These are phyloP conservation scores for Saxicola maurus DNA, from an alignment of 2,797 vertebrate genomes.

Conservation along the genomic window DNA sequence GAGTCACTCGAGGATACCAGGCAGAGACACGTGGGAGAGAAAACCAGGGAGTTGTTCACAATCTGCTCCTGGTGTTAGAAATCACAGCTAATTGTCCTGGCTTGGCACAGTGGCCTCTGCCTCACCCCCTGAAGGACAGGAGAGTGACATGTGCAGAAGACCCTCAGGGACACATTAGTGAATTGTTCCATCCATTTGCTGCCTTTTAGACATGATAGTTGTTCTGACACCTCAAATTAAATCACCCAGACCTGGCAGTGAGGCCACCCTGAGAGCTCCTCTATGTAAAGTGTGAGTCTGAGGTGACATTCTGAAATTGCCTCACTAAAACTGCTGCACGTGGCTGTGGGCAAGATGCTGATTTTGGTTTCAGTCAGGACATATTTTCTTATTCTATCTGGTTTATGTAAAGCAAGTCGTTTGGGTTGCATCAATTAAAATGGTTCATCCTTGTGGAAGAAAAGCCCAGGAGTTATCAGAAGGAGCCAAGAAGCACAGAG, in stretches of 20 bases:
- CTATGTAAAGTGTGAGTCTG: fast-evolving
- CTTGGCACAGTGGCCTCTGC: not conserved
- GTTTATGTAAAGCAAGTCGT: not conserved
- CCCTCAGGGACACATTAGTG: not conserved
- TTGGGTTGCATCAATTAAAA: not conserved
- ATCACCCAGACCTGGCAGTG: not conserved
- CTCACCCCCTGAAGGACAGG: not conserved
- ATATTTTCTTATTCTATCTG: not conserved
- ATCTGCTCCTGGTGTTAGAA: not conserved
- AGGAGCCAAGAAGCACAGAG: fast-evolving
- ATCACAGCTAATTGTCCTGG: not conserved
- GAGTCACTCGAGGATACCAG: not conserved
- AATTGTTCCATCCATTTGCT: not conserved
- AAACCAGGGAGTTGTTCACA: not conserved
- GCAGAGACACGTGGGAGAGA: not conserved
- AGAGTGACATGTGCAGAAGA: not conserved
- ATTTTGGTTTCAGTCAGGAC: not conserved
- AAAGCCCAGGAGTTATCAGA: not conserved
- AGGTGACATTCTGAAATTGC: not conserved
- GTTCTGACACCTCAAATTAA: not conserved
- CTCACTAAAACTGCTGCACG: not conserved
- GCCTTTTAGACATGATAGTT: not conserved
- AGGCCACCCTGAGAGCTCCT: not conserved
- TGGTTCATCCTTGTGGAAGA: not conserved
- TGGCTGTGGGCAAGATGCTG: not conserved